These are phyloP conservation scores for Callocephalon fimbriatum DNA, from an alignment of 2,113 vertebrate genomes.

Conservation along the genomic window DNA sequence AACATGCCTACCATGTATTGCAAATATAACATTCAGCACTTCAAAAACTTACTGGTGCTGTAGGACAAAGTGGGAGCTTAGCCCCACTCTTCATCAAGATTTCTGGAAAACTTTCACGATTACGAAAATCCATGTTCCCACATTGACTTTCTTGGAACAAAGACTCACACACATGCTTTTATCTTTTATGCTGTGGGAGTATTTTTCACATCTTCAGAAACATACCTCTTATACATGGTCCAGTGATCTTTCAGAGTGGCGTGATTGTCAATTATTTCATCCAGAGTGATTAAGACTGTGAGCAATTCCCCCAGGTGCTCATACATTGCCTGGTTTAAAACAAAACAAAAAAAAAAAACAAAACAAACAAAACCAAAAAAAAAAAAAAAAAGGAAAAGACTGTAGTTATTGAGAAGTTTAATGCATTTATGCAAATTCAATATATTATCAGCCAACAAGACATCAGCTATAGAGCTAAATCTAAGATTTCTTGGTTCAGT, in stretches of 20 bases:
- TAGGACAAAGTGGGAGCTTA: neutral
- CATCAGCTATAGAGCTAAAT: neutral
- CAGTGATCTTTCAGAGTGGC: constrained; percentile 93
- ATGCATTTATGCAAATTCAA: neutral
- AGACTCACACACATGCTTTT: neutral
- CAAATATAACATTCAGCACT: neutral
- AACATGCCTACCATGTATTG: neutral
- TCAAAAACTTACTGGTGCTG: neutral
- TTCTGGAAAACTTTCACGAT: neutral
- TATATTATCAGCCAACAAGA: neutral
- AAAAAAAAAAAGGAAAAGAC: neutral
- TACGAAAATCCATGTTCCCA: neutral
- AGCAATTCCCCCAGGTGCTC: constrained; percentile 95
- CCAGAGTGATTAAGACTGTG: constrained; percentile 90
- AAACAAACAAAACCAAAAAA: neutral
- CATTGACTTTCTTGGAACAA: neutral
- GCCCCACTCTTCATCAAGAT: neutral
- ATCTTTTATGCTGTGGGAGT: neutral
- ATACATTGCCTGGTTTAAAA: constrained; percentile 85
- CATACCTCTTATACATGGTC: constrained; percentile 99
- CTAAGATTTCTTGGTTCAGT: neutral
- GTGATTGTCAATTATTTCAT: constrained; percentile 97
- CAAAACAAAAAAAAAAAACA: too few species aligned
- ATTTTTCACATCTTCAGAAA: neutral
- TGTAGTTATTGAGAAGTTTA: neutral